Conservation (phyloP, 2,888 invertebrate genomes). For the Alentia gelatinosa region DNA sequence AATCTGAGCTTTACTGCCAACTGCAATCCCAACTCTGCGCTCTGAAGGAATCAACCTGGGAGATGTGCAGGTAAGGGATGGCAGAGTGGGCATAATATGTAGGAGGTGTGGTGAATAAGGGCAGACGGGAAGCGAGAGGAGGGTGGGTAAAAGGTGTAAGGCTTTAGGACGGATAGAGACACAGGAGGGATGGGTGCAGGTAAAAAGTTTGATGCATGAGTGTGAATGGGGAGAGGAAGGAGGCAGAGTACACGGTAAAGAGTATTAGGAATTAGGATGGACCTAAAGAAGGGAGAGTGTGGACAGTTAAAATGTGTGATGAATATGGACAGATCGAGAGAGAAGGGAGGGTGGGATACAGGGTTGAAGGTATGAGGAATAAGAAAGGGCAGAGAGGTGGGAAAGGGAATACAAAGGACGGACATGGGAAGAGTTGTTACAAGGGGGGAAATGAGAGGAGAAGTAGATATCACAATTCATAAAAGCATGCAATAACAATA, state of each 20-base stretch:
- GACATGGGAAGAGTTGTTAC: neutral
- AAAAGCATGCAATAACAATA: too few species aligned
- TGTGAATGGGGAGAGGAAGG: neutral
- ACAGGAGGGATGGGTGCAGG: neutral
- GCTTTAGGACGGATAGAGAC: neutral
- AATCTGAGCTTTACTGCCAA: slow-evolving; percentile 9
- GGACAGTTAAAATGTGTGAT: neutral
- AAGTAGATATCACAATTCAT: too few species aligned
- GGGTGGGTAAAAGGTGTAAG: neutral
- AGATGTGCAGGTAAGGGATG: neutral
- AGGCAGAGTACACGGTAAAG: neutral
- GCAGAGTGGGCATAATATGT: too few species aligned
- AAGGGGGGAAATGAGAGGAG: too few species aligned
- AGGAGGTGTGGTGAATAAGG: neutral
- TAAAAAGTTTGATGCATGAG: neutral
- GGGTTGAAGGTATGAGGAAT: neutral
- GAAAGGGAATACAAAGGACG: neutral
- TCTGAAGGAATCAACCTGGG: neutral
- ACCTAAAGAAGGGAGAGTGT: neutral
- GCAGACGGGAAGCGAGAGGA: neutral
- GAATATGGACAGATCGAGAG: neutral
- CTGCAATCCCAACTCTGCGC: neutral
- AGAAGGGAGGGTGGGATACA: neutral
- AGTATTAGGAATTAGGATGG: neutral
- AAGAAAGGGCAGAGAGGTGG: neutral